Evolutionary conservation across 2,888 invertebrate genomes (phyloP).

Genomic region (Cephus runcator): DNA sequence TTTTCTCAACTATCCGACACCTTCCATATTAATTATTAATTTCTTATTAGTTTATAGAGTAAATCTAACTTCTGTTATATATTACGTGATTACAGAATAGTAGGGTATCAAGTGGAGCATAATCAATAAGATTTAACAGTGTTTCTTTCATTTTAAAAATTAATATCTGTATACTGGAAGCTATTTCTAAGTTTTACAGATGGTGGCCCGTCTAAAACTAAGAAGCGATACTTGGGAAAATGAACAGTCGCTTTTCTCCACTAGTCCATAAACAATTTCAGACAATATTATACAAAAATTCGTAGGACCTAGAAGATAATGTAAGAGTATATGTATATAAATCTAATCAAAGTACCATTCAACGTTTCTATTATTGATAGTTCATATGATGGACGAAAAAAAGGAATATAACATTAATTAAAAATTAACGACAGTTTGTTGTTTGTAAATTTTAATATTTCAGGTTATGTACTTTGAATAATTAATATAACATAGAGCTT

Average conservation of each 20-base stretch:
- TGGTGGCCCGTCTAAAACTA: conserved; percentile 41
- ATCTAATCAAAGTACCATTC: conserved; percentile 14
- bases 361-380: conserved; percentile 11
- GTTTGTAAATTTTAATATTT: conserved; percentile 16
- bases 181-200: conserved; percentile 34
- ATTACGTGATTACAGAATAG: conserved; percentile 46
- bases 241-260: conserved; percentile 39
- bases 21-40: conserved; percentile 35
- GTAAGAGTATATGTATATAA: conserved; percentile 18
- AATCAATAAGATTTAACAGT: background rate
- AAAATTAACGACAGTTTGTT: conserved; percentile 17
- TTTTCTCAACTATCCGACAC: conserved; percentile 31
- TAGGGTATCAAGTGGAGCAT: conserved; percentile 9
- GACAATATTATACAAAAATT: conserved; percentile 19
- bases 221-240: conserved; percentile 48
- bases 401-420: conserved; percentile 13
- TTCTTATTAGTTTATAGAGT: conserved; percentile 50
- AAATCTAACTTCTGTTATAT: conserved; percentile 49
- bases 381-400: conserved; percentile 6
- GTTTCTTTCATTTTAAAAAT: background rate
- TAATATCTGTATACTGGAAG: conserved; percentile 19
- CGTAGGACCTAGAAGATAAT: background rate
- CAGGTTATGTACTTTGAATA: conserved; percentile 34
- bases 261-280: conserved; percentile 40
- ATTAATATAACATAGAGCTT: conserved; percentile 51